Evolutionary conservation across 2,888 invertebrate species (phyloP), one percentile per base, ranked within the genome.

Genomic region (Acronicta psi): DNA sequence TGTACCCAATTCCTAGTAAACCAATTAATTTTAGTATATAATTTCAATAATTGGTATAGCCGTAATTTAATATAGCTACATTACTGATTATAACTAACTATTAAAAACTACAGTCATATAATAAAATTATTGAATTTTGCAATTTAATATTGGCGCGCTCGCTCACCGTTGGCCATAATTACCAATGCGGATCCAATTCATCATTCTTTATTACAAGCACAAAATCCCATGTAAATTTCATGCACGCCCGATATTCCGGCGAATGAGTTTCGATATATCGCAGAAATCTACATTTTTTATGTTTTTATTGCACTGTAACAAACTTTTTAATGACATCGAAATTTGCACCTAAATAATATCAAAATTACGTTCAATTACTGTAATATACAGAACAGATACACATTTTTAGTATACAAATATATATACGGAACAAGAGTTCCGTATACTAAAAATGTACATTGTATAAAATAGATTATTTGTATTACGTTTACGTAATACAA

Each of bases 161-260:
- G 88, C 84, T 87, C 87, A 85, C 90, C 88, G 89, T 82, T 88
- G 89, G 78, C 90, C 89, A 84, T 93, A 93, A 93, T 93, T 92
- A 93, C 92, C 91, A 91, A 86, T 92, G 91, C 90, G 88, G 88
- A 86, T 84, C 84, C 93, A 92, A 93, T 94, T 92, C 92, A 93
- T 93, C 93, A 93, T 92, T 91, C 90, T 93, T 94, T 93, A 93
- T 93, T 93, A 92, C 92, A 89, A 88, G 88, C 91, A 88, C 90
- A 85, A 92, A 91, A 91, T 91, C 91, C 91, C 91, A 91, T 92
- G 93, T 91, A 94, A 93, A 93, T 93, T 92, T 92, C 88, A 90
- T 89, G 88, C 85, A 80, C 81, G 84, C 83, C 84, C 83, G 84
- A 83, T 85, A 85, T 79, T 84, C 82, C 74, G 79, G 82, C 79